Evolutionary conservation across 2,797 vertebrate genomes (phyloP).

Genomic region (Macropodus opercularis): DNA sequence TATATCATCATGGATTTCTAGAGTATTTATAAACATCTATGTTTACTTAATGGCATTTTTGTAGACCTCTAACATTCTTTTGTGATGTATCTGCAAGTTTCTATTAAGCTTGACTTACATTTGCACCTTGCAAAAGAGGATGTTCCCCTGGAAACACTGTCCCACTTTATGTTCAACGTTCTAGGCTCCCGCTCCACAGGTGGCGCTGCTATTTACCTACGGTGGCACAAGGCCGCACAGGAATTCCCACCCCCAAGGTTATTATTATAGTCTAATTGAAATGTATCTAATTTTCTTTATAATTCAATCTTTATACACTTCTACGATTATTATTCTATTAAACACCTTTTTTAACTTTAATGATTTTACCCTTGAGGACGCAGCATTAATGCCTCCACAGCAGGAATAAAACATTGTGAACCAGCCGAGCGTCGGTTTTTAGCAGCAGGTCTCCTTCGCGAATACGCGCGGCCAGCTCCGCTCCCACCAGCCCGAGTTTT

Average conservation of each 20-base stretch:
- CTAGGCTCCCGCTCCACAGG: background rate
- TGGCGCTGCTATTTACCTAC: background rate
- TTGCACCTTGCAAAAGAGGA: background rate
- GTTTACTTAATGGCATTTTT: background rate
- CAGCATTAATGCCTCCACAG: background rate
- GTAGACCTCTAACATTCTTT: background rate
- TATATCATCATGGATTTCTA: background rate
- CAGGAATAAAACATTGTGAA: background rate
- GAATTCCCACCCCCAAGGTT: background rate
- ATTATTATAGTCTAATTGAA: background rate
- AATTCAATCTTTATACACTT: background rate
- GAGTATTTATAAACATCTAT: background rate
- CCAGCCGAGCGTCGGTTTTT: background rate
- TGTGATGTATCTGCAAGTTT: background rate
- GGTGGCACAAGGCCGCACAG: background rate
- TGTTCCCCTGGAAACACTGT: background rate
- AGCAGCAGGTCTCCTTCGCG: background rate
- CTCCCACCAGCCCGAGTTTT: constrained; percentile 26
- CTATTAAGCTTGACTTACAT: background rate
- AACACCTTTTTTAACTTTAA: no score
- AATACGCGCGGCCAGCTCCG: background rate
- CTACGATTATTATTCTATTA: no score
- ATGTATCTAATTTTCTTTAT: background rate
- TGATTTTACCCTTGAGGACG: no score
- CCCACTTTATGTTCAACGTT: background rate